Evolutionary conservation across 2,113 vertebrate species (phyloP).

Genomic region (Leptobrachium leishanense): DNA sequence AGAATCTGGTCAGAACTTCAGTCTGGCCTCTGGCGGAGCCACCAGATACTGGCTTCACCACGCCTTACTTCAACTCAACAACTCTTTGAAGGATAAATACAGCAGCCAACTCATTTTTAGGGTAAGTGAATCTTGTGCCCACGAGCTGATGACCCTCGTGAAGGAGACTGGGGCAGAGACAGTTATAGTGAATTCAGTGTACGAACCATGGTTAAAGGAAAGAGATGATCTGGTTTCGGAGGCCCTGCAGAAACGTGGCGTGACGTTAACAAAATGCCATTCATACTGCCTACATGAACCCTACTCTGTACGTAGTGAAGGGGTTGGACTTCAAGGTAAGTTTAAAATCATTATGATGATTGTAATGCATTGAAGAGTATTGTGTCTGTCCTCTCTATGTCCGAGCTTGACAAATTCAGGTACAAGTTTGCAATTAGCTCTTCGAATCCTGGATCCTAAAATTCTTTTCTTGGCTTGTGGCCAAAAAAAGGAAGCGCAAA

Average conservation of each 20-base stretch:
- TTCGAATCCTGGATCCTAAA: no score
- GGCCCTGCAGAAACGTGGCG: slow-evolving; percentile 53
- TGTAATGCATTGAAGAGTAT: no score
- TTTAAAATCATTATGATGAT: neutral
- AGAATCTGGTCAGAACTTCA: slow-evolving; percentile 67
- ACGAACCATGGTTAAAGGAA: slow-evolving; percentile 71
- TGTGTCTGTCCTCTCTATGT: no score
- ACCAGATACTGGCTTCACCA: slow-evolving; percentile 73
- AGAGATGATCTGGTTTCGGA: slow-evolving; percentile 59
- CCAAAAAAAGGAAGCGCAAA: no score
- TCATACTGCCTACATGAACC: slow-evolving; percentile 70
- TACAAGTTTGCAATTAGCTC: no score
- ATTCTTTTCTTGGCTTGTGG: no score
- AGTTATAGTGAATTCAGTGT: slow-evolving; percentile 64
- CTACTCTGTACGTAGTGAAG: slow-evolving; percentile 64
- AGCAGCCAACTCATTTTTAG: slow-evolving; percentile 62
- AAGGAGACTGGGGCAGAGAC: slow-evolving; percentile 60
- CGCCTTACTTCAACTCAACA: slow-evolving; percentile 57
- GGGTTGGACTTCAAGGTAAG: slow-evolving; percentile 69
- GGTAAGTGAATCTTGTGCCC: slow-evolving; percentile 53
- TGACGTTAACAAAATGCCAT: slow-evolving; percentile 60
- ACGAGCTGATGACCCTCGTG: slow-evolving; percentile 55
- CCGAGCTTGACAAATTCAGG: no score
- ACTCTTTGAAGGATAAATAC: slow-evolving; percentile 57
- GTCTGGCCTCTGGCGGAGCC: slow-evolving; percentile 66